Evolutionary conservation across 2,113 vertebrate genomes (phyloP), one percentile per base, ranked within the genome.

Genomic region (Hippoglossus stenolepis): DNA sequence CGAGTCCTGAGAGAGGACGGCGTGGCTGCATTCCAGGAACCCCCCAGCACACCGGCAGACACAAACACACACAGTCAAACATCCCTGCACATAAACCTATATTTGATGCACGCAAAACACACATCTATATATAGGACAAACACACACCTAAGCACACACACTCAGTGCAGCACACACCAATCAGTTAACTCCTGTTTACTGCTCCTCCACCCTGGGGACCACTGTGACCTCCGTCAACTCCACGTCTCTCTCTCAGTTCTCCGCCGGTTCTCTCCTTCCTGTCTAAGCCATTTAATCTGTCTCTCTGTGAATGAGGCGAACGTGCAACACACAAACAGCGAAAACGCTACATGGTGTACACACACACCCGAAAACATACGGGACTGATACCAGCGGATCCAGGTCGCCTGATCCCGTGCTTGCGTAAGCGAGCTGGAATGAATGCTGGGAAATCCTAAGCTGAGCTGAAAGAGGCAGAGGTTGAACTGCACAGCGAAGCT

Each of bases 1-100:
- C 65, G 92, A 93, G 93, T 86, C 93, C 91, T 92, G 67, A 86
- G 92, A 94, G 93, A 88, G 89, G 80, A 93, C 80, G 61, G 82
- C 13, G 81, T 94, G 93, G 93, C 93, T 77, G 73, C 24, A 38
- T 70, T 94, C 93, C 94, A 95, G 86, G 65, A 79, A 79, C 80
- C 9, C 9, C 53, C 53, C 18, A 61, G 79, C 64, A 80, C 73
- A 67, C 63, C 43, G n/a, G 65, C 54, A 65, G 23, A 81, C 68
- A 65, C 76, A 66, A 40, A 83, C 58, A 84, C 58, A 84, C 65
- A 58, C 67, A 49, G 35, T 60, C 17, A 35, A 60, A 60, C 10
- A 4, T 35, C 76, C 54, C 83, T 53, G 43, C 76, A 73, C 75
- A 73, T 35, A 75, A 86, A 85, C 69, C 49, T 21, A 65, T 57